Evolutionary conservation across 2,113 vertebrate species (phyloP).

Genomic region (Crotophaga sulcirostris): DNA sequence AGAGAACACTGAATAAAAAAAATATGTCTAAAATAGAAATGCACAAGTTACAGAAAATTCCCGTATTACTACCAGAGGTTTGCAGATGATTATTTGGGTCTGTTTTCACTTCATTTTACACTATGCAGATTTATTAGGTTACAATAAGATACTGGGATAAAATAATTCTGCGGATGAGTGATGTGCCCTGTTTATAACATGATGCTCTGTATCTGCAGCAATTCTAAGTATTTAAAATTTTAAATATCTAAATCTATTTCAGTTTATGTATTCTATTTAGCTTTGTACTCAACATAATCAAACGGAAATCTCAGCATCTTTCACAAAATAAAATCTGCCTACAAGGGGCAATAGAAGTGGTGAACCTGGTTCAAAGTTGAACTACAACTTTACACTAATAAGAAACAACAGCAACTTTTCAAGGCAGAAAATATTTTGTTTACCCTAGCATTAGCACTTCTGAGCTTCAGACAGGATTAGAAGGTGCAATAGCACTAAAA

Average conservation of each 20-base stretch:
- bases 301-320: background rate
- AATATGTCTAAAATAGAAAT: background rate
- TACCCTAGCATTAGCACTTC: background rate
- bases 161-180: background rate
- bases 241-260: background rate
- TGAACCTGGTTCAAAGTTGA: background rate
- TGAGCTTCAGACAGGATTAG: background rate
- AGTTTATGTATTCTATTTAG: background rate
- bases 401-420: background rate
- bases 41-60: background rate
- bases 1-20: background rate
- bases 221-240: background rate
- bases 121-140: background rate
- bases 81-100: background rate
- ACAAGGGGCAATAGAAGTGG: background rate
- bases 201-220: background rate
- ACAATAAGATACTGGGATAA: background rate
- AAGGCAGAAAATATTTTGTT: background rate
- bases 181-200: background rate
- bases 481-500: background rate
- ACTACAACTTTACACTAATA: background rate
- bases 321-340: background rate
- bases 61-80: background rate
- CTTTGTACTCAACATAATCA: background rate
- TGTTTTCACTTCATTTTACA: constrained; percentile 30